phyloP scores from a whole-genome alignment of 2,888 invertebrate species.

The Steinernema carpocapsae region DNA sequence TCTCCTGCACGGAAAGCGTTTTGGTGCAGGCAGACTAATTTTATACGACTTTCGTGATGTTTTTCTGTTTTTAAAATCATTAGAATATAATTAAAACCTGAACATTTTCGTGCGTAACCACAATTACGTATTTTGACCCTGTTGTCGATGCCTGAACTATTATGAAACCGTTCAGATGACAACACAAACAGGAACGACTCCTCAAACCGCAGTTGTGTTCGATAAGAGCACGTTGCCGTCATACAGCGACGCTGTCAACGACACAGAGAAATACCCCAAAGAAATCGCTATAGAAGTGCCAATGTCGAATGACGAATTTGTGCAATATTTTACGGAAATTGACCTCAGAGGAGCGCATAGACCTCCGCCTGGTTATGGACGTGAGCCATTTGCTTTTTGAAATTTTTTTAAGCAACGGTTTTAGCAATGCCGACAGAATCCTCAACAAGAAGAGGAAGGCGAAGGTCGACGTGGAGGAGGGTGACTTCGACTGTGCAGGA shows the following conservation, averaged over 20 bases:
- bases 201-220: not conserved
- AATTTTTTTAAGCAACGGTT: not conserved
- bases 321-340: not conserved
- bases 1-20: no score
- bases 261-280: conserved; percentile 11
- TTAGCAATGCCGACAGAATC: not conserved
- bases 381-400: not conserved
- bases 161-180: no score
- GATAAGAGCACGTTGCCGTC: not conserved
- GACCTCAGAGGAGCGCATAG: not conserved
- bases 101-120: no score
- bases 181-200: no score
- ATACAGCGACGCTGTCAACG: not conserved
- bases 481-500: no score
- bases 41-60: no score
- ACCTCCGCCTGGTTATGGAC: not conserved
- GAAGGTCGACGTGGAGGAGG: no score
- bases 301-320: not conserved
- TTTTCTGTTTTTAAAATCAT: no score
- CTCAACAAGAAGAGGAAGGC: not conserved
- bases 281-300: not conserved
- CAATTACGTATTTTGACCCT: no score
- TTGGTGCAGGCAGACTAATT: no score
- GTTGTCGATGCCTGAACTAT: no score
- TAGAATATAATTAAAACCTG: no score